Conservation (phyloP, 2,113 vertebrate species). For the Leucopsar rothschildi region DNA sequence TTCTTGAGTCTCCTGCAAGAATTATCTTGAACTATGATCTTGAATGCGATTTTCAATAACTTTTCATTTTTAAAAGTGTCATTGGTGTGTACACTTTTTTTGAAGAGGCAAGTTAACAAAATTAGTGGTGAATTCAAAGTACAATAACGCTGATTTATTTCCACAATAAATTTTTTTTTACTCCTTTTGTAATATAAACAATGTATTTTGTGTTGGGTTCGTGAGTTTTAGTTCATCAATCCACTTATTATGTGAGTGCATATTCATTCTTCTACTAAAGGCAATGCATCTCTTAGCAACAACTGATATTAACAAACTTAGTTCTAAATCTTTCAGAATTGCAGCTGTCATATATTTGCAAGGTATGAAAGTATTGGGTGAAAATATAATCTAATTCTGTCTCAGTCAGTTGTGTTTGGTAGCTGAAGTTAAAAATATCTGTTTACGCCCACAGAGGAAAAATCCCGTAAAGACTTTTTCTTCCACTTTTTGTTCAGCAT, state of each 20-base stretch:
- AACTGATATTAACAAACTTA: constrained; percentile 49
- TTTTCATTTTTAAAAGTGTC: neutral
- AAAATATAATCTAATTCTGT: constrained; percentile 51
- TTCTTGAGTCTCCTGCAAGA: neutral
- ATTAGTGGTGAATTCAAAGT: neutral
- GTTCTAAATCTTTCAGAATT: constrained; percentile 29
- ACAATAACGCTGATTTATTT: neutral
- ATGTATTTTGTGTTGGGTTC: neutral
- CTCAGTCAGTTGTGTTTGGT: constrained; percentile 49
- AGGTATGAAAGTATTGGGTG: constrained; percentile 38
- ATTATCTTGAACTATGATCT: neutral
- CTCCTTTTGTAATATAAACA: neutral
- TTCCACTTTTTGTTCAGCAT: neutral
- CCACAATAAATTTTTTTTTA: neutral
- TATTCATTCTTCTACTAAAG: constrained; percentile 11
- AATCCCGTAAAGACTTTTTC: constrained; percentile 1
- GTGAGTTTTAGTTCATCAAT: neutral
- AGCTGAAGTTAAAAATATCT: constrained; percentile 62
- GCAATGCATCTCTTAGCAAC: constrained; percentile 59
- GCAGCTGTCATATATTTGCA: constrained; percentile 44
- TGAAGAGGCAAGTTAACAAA: neutral
- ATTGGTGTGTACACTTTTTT: neutral
- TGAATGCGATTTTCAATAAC: neutral
- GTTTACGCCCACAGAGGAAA: constrained; percentile 36
- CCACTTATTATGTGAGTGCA: neutral